A percentile compares a stretch with the other conserved stretches of the same genome.
phyloP scores from a whole-genome alignment of 2,888 invertebrate species.

The Apantesis nais region DNA sequence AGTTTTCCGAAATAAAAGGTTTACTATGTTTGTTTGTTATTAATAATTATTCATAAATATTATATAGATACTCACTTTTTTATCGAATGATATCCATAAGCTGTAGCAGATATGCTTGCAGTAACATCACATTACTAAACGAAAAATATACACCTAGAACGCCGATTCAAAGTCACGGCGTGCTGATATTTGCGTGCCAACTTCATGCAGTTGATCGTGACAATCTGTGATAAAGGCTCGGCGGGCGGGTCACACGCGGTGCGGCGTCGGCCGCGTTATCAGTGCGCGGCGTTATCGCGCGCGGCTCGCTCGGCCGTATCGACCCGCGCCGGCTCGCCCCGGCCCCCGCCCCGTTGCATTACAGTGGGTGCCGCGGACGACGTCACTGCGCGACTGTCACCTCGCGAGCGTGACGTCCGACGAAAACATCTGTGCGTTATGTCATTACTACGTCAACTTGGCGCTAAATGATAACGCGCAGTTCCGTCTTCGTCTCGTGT shows the following conservation, averaged over 20 bases:
- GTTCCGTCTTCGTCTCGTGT: not conserved
- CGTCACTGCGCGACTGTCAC: not conserved
- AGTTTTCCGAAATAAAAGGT: no score
- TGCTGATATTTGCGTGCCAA: constrained; percentile 23
- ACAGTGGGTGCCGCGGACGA: not conserved
- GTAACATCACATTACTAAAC: not conserved
- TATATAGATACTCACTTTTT: not conserved
- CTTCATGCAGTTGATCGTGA: constrained; percentile 38
- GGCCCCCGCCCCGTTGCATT: not conserved
- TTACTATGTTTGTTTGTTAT: not conserved
- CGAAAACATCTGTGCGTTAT: not conserved
- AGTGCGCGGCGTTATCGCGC: constrained; percentile 16
- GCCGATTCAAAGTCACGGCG: constrained; percentile 23
- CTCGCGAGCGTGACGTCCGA: not conserved
- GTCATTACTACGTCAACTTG: not conserved
- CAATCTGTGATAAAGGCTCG: constrained; percentile 43
- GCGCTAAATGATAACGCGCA: not conserved
- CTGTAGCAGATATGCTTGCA: not conserved
- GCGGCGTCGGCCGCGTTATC: constrained; percentile 8
- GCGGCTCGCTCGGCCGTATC: constrained; percentile 7
- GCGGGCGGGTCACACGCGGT: constrained; percentile 26
- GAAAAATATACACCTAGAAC: not conserved
- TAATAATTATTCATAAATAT: not conserved
- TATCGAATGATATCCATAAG: not conserved
- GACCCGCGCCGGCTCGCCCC: constrained; percentile 4